These are phyloP conservation scores for Xenopus borealis DNA, from an alignment of 2,113 vertebrate genomes.

Conservation along the genomic window DNA sequence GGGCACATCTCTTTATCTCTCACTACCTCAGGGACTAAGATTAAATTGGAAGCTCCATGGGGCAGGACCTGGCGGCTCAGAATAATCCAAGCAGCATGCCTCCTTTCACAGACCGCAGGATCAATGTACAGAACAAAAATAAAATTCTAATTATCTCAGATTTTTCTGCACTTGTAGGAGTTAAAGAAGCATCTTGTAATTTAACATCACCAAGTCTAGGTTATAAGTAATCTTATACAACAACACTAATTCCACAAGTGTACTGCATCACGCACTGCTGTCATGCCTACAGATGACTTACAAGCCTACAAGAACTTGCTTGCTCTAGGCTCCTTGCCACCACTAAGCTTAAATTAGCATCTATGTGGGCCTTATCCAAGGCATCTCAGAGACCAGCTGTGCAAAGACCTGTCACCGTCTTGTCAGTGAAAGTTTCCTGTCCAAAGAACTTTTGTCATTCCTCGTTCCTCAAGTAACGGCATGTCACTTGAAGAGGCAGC, in stretches of 20 bases:
- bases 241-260: conserved; percentile 50
- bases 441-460: conserved; percentile 86
- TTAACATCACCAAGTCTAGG: conserved; percentile 60
- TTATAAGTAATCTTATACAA: conserved; percentile 60
- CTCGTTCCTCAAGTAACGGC: conserved; percentile 82
- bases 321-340: conserved; percentile 64
- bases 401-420: conserved; percentile 89
- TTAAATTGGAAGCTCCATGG: conserved; percentile 15
- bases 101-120: neutral
- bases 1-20: conserved; percentile 15
- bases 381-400: conserved; percentile 81
- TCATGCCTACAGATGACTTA: conserved; percentile 58
- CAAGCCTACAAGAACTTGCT: conserved; percentile 61
- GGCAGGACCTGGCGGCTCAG: neutral
- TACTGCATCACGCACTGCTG: conserved; percentile 57
- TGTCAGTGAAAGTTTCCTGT: conserved; percentile 94
- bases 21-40: conserved; percentile 8
- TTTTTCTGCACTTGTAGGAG: conserved; percentile 16
- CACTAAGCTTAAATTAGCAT: conserved; percentile 79
- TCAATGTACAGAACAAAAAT: neutral
- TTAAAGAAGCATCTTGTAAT: conserved; percentile 50
- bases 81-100: neutral
- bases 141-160: conserved; percentile 2
- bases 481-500: conserved; percentile 95
- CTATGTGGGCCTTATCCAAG: conserved; percentile 73